phyloP scores from a whole-genome alignment of 2,888 invertebrate species.

The Oligia strigilis region DNA sequence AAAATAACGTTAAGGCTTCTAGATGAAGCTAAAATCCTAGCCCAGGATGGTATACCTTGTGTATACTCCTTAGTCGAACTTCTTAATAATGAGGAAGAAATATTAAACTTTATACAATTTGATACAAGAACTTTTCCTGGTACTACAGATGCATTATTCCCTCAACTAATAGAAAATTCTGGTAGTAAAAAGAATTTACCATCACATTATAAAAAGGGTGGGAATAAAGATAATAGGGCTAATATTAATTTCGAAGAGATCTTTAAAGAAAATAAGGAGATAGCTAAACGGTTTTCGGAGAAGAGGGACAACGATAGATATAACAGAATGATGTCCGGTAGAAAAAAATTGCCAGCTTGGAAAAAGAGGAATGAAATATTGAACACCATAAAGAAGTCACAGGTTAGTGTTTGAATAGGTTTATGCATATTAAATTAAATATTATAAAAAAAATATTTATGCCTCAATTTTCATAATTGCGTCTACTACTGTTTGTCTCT shows the following conservation, averaged over 20 bases:
- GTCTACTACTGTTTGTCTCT: no score
- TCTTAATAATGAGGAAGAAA: conserved; percentile 92
- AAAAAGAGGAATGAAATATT: conserved; percentile 93
- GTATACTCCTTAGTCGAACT: conserved; percentile 93
- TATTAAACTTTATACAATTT: conserved; percentile 91
- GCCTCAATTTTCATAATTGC: no score
- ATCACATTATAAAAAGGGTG: conserved; percentile 92
- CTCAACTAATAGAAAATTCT: conserved; percentile 88
- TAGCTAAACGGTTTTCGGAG: conserved; percentile 91
- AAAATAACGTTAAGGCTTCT: conserved; percentile 92
- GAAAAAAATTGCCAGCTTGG: conserved; percentile 94
- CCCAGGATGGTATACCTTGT: conserved; percentile 93
- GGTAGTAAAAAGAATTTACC: conserved; percentile 82
- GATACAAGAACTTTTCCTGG: conserved; percentile 89
- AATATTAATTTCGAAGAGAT: conserved; percentile 89
- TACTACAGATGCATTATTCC: conserved; percentile 91
- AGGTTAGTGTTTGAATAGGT: conserved; percentile 76
- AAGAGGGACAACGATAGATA: conserved; percentile 92
- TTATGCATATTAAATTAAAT: no score
- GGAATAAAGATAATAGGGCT: conserved; percentile 89
- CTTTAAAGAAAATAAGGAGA: conserved; percentile 91
- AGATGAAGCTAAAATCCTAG: conserved; percentile 92
- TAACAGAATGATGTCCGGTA: conserved; percentile 91
- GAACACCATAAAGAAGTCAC: conserved; percentile 91
- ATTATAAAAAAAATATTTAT: no score